phyloP scores from a whole-genome alignment of 2,113 vertebrate genomes.

The Rattus norvegicus region GRCr8 NC_086023.1:106460001-106460500 shows the following conservation, averaged over 20 bases:
- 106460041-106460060: neutral
- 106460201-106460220: too few species aligned
- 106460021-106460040: neutral
- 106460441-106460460: constrained; percentile 96
- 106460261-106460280: neutral
- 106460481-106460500: neutral
- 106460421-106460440: constrained; percentile 95
- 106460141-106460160: neutral
- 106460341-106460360: constrained; percentile 94
- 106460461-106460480: constrained; percentile 44
- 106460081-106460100: too few species aligned
- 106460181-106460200: neutral
- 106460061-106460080: neutral
- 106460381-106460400: constrained; percentile 96
- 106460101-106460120: neutral
- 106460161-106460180: neutral
- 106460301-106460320: constrained; percentile 81
- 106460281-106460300: constrained; percentile 25
- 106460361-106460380: constrained; percentile 96
- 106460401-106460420: constrained; percentile 96
- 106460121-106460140: neutral
- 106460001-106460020: neutral
- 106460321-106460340: constrained; percentile 95
- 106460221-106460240: neutral
- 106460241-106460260: too few species aligned